phyloP scores from a whole-genome alignment of 1,140 invertebrate species.

The Physella acuta region DNA sequence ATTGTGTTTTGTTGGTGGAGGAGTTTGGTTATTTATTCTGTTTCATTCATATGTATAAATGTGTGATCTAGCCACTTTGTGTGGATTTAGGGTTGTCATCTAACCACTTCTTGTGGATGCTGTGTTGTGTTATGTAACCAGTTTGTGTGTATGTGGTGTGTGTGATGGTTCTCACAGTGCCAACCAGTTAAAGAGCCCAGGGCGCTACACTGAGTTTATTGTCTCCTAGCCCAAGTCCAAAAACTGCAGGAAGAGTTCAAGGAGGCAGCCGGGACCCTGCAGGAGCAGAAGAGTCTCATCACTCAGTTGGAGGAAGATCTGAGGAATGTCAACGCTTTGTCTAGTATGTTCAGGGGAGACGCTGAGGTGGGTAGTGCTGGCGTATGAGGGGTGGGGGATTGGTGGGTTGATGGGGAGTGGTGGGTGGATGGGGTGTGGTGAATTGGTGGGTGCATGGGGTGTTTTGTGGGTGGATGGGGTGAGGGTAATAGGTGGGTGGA shows the following conservation, averaged over 20 bases:
- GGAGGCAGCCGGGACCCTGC: conserved; percentile 48
- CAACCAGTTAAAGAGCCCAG: too few species aligned
- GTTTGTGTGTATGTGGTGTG: too few species aligned
- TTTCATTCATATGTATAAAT: not conserved
- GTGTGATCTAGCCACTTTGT: too few species aligned
- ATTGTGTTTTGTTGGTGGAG: not conserved
- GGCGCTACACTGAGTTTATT: too few species aligned
- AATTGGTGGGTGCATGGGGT: not conserved
- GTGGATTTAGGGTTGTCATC: too few species aligned
- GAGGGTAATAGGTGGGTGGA: too few species aligned
- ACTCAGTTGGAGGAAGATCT: conserved; percentile 62
- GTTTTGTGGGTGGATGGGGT: not conserved
- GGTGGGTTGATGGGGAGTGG: too few species aligned
- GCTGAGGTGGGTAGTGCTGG: conserved; percentile 55
- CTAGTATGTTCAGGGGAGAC: conserved; percentile 60
- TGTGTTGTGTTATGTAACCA: too few species aligned
- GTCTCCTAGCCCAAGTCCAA: conserved; percentile 28
- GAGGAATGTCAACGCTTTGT: conserved; percentile 61
- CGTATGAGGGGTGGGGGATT: too few species aligned
- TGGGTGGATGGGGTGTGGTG: too few species aligned
- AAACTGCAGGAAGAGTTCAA: conserved; percentile 51
- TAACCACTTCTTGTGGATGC: too few species aligned
- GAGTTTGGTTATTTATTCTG: not conserved
- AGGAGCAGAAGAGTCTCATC: conserved; percentile 61
- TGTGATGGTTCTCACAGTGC: too few species aligned